Percentiles rank a stretch among this genome's conserved stretches.
Evolutionary conservation across 2,888 invertebrate species (phyloP).

Genomic region (Campoplex nolae): DNA sequence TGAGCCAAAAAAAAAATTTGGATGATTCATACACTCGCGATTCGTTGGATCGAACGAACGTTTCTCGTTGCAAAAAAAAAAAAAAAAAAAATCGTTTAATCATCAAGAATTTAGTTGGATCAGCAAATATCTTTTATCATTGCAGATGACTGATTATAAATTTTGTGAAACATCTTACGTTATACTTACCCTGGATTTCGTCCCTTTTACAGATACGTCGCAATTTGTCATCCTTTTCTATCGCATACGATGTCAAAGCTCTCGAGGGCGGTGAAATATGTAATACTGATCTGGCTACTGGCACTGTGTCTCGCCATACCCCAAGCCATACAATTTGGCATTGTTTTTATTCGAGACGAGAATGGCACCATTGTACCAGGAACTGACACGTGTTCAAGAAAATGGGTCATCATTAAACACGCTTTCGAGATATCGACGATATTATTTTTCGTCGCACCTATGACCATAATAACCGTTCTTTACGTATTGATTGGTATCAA

Average conservation of each 20-base stretch:
- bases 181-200: not conserved
- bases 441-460: conserved; percentile 94
- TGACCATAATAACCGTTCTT: conserved; percentile 93
- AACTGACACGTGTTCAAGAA: conserved; percentile 87
- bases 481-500: conserved; percentile 92
- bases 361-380: conserved; percentile 83
- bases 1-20: too few relatives aligned
- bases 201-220: conserved; percentile 74
- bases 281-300: conserved; percentile 91
- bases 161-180: not conserved
- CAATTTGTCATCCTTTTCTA: conserved; percentile 88
- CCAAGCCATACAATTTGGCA: conserved; percentile 92
- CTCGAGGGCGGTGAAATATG: conserved; percentile 91
- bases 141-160: not conserved
- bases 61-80: too few relatives aligned
- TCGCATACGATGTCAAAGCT: conserved; percentile 94
- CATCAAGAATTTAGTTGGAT: too few relatives aligned
- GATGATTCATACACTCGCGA: too few relatives aligned
- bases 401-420: conserved; percentile 87
- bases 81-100: too few relatives aligned
- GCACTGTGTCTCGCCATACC: conserved; percentile 91
- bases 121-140: too few relatives aligned
- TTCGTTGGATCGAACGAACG: too few relatives aligned
- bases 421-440: conserved; percentile 93
- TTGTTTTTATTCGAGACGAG: conserved; percentile 85